Evolutionary conservation across 2,113 vertebrate species (phyloP).

Genomic region (Amblyornis subalaris): DNA sequence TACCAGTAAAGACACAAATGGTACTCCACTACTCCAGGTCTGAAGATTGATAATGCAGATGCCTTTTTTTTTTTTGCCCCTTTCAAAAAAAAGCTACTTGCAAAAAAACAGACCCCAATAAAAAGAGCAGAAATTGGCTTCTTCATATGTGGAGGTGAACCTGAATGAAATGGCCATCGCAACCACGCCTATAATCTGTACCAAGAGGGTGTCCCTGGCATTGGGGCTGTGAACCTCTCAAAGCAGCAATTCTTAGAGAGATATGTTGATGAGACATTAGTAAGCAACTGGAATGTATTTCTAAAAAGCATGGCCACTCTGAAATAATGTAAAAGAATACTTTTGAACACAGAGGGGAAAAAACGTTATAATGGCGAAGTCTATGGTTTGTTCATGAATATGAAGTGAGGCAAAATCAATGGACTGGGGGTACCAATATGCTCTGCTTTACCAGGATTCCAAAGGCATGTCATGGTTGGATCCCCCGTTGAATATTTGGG

Average conservation of each 20-base stretch:
- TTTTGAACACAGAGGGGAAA: not conserved
- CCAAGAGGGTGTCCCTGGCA: not conserved
- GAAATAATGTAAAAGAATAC: not conserved
- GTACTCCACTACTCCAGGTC: not conserved
- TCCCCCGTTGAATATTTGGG: not conserved
- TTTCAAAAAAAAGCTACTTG: not conserved
- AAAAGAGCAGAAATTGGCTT: not conserved
- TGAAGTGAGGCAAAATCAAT: not conserved
- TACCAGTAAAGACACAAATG: not conserved
- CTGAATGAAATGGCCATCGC: not conserved
- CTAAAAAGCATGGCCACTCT: not conserved
- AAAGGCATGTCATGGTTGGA: not conserved
- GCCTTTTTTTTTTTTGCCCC: not conserved
- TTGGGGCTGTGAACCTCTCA: not conserved
- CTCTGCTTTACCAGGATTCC: not conserved
- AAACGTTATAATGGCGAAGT: not conserved
- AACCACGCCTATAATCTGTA: not conserved
- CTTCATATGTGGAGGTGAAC: not conserved
- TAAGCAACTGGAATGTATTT: not conserved
- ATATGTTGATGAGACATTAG: not conserved
- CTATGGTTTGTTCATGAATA: not conserved
- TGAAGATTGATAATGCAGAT: not conserved
- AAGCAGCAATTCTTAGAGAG: not conserved
- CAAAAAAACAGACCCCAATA: not conserved
- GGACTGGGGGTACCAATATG: not conserved